Percentiles rank a stretch among this genome's conserved stretches.
Evolutionary conservation across 2,113 vertebrate genomes (phyloP).

Genomic region (Clarias batrachus): DNA sequence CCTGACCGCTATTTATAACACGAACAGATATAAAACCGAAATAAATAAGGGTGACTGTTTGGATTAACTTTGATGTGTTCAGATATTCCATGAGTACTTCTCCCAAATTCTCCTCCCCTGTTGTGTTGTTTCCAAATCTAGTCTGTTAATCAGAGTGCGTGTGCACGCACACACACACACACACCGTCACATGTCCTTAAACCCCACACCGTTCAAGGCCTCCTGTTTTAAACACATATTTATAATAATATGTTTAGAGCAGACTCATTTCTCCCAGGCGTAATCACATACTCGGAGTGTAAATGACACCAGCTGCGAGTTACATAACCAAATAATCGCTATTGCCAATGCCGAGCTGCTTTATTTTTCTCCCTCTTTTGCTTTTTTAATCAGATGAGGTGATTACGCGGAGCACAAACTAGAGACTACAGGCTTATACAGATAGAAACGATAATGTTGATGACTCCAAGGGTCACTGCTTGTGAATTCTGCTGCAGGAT

Average conservation of each 20-base stretch:
- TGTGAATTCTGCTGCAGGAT: slow-evolving; percentile 13
- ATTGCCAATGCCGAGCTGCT: neutral
- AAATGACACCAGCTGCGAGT: slow-evolving; percentile 37
- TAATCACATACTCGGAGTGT: slow-evolving; percentile 1
- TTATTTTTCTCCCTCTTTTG: too few species aligned
- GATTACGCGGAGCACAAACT: slow-evolving; percentile 13
- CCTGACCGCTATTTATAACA: slow-evolving; percentile 7
- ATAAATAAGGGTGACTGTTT: slow-evolving; percentile 2
- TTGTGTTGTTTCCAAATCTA: neutral
- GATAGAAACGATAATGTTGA: slow-evolving; percentile 19
- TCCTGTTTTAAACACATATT: slow-evolving; percentile 22
- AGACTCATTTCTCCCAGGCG: slow-evolving; percentile 12
- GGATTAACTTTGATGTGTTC: neutral
- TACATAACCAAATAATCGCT: slow-evolving; percentile 48
- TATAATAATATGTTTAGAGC: neutral
- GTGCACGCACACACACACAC: neutral
- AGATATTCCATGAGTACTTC: neutral
- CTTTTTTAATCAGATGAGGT: neutral
- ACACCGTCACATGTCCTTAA: neutral
- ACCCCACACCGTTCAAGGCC: neutral
- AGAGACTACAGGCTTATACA: slow-evolving; percentile 39
- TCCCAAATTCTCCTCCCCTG: neutral
- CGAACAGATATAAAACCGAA: neutral
- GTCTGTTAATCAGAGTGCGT: neutral
- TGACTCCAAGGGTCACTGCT: slow-evolving; percentile 37